Evolutionary conservation across 2,797 vertebrate genomes (phyloP).

Genomic region (Micropoecilia bifurca): DNA sequence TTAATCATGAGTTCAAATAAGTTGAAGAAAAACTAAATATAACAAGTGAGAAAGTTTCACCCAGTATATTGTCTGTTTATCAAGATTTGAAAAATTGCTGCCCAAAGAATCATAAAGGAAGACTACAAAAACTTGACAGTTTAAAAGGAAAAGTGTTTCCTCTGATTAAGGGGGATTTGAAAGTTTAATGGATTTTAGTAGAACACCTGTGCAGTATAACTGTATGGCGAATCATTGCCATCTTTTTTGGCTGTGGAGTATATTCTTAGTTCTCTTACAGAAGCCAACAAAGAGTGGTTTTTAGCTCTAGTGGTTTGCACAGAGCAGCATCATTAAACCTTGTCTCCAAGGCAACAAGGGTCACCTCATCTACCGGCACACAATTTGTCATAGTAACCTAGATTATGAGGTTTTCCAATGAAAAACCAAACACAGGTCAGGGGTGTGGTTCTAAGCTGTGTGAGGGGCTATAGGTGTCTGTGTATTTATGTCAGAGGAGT

Average conservation of each 20-base stretch:
- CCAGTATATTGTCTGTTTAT: slow-evolving; percentile 26
- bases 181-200: slow-evolving; percentile 23
- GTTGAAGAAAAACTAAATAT: slow-evolving; percentile 9
- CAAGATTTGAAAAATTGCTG: slow-evolving; percentile 25
- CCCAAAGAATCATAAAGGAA: slow-evolving; percentile 20
- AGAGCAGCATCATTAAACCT: slow-evolving; percentile 60
- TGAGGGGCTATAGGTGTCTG: slow-evolving; percentile 20
- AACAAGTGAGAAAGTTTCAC: slow-evolving; percentile 13
- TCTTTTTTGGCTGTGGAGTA: slow-evolving; percentile 4
- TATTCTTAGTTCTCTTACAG: slow-evolving; percentile 30
- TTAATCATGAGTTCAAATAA: background rate
- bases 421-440: slow-evolving; percentile 35
- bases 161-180: slow-evolving; percentile 27
- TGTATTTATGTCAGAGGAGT: slow-evolving; percentile 36
- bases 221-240: slow-evolving; percentile 4
- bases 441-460: slow-evolving; percentile 37
- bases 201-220: slow-evolving; percentile 21
- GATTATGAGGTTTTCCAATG: slow-evolving; percentile 55
- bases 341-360: slow-evolving; percentile 62
- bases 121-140: slow-evolving; percentile 4
- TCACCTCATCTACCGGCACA: slow-evolving; percentile 46
- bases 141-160: slow-evolving; percentile 24
- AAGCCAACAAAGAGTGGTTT: slow-evolving; percentile 7
- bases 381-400: slow-evolving; percentile 70
- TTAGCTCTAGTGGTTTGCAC: slow-evolving; percentile 30